Conservation (phyloP, 2,888 invertebrate species). For the Agonopterix heracliana region DNA sequence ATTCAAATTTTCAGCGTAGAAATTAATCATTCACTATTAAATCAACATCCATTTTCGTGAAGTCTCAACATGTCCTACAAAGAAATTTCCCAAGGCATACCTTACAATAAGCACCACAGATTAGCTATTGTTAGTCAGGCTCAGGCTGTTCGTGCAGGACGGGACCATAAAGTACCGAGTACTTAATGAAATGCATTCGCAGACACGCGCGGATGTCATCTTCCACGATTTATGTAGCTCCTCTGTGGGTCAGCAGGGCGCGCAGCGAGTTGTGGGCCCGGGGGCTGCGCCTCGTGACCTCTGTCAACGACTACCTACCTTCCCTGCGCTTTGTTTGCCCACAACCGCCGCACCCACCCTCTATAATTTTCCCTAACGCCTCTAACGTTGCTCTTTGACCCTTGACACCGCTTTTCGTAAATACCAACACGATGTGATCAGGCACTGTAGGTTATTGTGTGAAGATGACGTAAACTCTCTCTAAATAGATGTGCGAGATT, state of each 20-base stretch:
- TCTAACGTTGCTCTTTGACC: slow-evolving; percentile 43
- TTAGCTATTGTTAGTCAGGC: background rate
- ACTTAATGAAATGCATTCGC: slow-evolving; percentile 13
- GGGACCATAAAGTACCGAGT: background rate
- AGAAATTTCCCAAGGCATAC: too few relatives aligned
- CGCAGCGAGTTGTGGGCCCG: slow-evolving; percentile 22
- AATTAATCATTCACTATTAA: too few relatives aligned
- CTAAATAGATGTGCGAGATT: background rate
- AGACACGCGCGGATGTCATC: slow-evolving; percentile 30
- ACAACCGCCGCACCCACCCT: slow-evolving; percentile 32
- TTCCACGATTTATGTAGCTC: slow-evolving; percentile 36
- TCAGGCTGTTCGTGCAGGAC: background rate
- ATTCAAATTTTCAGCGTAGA: too few relatives aligned
- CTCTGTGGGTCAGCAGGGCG: slow-evolving; percentile 40
- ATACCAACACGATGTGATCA: slow-evolving; percentile 10
- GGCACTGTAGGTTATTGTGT: slow-evolving; percentile 4
- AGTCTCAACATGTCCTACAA: too few relatives aligned
- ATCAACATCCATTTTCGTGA: too few relatives aligned
- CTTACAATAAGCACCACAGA: too few relatives aligned
- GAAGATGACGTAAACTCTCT: slow-evolving; percentile 1
- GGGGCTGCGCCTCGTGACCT: slow-evolving; percentile 34
- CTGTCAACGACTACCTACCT: slow-evolving; percentile 43
- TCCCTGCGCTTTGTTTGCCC: slow-evolving; percentile 40
- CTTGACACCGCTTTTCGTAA: slow-evolving; percentile 32
- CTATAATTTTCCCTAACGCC: slow-evolving; percentile 32